Evolutionary conservation across 2,113 vertebrate species (phyloP).

Genomic region (Andinoacara biseriatus): DNA sequence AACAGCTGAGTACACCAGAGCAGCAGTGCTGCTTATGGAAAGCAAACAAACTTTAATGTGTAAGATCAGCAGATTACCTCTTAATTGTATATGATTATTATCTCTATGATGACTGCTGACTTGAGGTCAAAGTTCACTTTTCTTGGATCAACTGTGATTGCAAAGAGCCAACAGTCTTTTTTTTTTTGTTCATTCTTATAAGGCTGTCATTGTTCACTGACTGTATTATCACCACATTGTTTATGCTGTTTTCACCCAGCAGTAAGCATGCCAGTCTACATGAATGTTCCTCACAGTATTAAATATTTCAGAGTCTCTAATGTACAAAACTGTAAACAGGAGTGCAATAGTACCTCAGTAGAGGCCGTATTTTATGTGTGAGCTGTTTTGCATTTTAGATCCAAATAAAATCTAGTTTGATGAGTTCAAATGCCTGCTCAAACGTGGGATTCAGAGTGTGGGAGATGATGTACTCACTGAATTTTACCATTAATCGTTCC

Average conservation of each 20-base stretch:
- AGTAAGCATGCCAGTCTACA: slow-evolving; percentile 43
- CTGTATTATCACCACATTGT: background rate
- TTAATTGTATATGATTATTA: background rate
- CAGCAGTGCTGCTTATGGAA: background rate
- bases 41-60: background rate
- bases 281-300: slow-evolving; percentile 39
- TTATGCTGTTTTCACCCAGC: background rate
- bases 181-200: background rate
- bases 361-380: slow-evolving; percentile 36
- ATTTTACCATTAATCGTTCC: slow-evolving; percentile 1
- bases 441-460: background rate
- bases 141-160: background rate
- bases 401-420: slow-evolving; percentile 73
- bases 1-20: background rate
- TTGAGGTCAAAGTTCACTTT: slow-evolving; percentile 16
- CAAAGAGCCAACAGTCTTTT: background rate
- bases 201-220: slow-evolving; percentile 6
- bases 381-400: slow-evolving; percentile 46
- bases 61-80: background rate
- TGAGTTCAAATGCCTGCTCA: slow-evolving; percentile 36
- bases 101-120: background rate
- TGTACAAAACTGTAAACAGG: slow-evolving; percentile 15
- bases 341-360: background rate
- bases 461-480: background rate
- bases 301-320: slow-evolving; percentile 1